phyloP scores from a whole-genome alignment of 2,797 vertebrate species.

The Malurus leucopterus region DNA sequence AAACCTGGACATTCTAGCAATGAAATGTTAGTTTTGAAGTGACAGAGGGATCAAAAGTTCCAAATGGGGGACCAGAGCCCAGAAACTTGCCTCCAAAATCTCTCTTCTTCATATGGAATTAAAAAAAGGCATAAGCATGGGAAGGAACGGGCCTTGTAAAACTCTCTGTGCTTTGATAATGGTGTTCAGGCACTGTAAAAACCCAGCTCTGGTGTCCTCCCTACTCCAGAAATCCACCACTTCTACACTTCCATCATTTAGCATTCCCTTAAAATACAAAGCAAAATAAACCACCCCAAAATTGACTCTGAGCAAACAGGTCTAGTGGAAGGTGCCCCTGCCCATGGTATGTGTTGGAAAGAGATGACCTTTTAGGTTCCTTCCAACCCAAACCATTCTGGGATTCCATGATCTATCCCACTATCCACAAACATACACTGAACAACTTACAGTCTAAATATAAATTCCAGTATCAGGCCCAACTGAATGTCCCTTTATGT shows the following conservation, averaged over 20 bases:
- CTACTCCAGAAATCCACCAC: not conserved
- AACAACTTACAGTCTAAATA: not conserved
- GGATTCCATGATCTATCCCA: not conserved
- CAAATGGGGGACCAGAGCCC: not conserved
- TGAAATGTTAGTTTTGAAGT: not conserved
- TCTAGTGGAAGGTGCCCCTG: not conserved
- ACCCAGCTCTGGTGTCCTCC: not conserved
- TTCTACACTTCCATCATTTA: not conserved
- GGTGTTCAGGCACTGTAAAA: not conserved
- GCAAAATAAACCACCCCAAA: fast-evolving
- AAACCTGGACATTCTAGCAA: not conserved
- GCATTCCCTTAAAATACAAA: not conserved
- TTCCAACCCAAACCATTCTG: not conserved
- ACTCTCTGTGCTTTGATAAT: not conserved
- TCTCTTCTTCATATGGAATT: fast-evolving
- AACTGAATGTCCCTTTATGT: not conserved
- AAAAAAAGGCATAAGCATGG: fast-evolving
- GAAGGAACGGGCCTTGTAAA: not conserved
- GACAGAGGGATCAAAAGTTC: not conserved
- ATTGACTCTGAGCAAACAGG: not conserved
- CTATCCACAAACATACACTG: not conserved
- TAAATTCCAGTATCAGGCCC: not conserved
- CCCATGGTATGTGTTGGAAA: fast-evolving
- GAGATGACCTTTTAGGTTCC: not conserved
- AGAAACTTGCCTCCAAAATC: fast-evolving